Evolutionary conservation across 2,888 invertebrate species (phyloP), one percentile per base, ranked within the genome.

Genomic region (Clunio marinus): DNA sequence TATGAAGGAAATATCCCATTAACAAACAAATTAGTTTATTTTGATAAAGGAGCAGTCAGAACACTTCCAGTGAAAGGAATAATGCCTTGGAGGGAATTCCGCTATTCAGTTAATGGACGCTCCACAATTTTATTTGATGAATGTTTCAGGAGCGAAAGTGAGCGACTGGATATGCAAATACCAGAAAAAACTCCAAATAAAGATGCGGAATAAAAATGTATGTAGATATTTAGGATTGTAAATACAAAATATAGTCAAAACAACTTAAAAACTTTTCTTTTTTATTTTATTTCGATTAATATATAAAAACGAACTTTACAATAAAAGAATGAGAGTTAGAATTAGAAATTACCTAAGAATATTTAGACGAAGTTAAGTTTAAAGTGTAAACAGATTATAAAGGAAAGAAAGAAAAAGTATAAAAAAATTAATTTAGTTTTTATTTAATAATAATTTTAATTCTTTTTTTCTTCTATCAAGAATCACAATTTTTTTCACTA

Each of bases 81-180:
- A n/a, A n/a, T 66, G 24, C 66, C 66, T 1, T 66, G 66, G 66
- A 28, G 51, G 20, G 66, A 66, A 5, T 20, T n/a, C 55, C 22
- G 55, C 25, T 66, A n/a, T 22, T 20, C 20, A 32, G 55, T 66
- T 8, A 32, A 55, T n/a, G 37, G 35, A n/a, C 24, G 37, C 4
- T 46, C 22, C 17, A 46, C 46, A 1, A 35, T 66, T 4, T n/a
- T 66, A 3, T 28, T 51, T n/a, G 13, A 32, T 22, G 66, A 66
- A 32, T 28, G 10, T 10, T 66, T 66, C n/a, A 66, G 20, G 45
- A 66, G 55, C 2, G 35, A 32, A n/a, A 55, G 28, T 8, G 51
- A 55, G 8, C 35, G 51, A 1, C 24, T 24, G 25, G 22, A 28
- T 1, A 66, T 66, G 66, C 17, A 35, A 24, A 28, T 17, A 10